Percentiles rank a stretch among this genome's conserved stretches.
Conservation (phyloP, 2,888 invertebrate genomes). For the Geotrupes spiniger region DNA sequence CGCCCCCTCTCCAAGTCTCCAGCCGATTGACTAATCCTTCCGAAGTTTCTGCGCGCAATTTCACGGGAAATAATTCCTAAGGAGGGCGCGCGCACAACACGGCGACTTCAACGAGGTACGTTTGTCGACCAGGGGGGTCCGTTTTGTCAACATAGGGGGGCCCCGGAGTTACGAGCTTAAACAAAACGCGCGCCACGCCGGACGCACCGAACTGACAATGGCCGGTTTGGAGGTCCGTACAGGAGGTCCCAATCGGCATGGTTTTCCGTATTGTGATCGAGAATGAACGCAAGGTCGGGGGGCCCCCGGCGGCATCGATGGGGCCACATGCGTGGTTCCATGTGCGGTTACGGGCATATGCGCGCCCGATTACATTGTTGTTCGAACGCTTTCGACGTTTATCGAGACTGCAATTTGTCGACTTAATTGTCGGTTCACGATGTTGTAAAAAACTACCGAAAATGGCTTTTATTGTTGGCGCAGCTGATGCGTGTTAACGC, state of each 20-base stretch:
- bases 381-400: background rate
- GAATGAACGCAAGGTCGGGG: conserved; percentile 10
- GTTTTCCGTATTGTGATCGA: conserved; percentile 6
- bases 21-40: conserved; percentile 3
- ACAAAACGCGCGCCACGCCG: conserved; percentile 29
- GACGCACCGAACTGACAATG: conserved; percentile 21
- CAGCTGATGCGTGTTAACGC: no score
- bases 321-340: conserved; percentile 16
- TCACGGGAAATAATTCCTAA: conserved; percentile 31
- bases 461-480: no score
- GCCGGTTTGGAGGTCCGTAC: conserved; percentile 33
- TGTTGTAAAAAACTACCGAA: background rate
- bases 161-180: conserved; percentile 27
- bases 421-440: conserved; percentile 3
- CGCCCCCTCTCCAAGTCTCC: conserved; percentile 1
- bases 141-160: conserved; percentile 32
- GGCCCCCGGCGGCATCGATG: conserved; percentile 14
- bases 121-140: conserved; percentile 28
- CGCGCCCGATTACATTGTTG: conserved; percentile 6
- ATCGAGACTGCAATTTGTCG: conserved; percentile 5
- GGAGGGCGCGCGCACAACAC: conserved; percentile 21
- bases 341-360: conserved; percentile 19
- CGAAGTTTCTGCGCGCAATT: conserved; percentile 22
- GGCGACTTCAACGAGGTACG: conserved; percentile 15
- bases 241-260: conserved; percentile 28